phyloP scores from a whole-genome alignment of 2,113 vertebrate species.

The Nematolebias whitei region DNA sequence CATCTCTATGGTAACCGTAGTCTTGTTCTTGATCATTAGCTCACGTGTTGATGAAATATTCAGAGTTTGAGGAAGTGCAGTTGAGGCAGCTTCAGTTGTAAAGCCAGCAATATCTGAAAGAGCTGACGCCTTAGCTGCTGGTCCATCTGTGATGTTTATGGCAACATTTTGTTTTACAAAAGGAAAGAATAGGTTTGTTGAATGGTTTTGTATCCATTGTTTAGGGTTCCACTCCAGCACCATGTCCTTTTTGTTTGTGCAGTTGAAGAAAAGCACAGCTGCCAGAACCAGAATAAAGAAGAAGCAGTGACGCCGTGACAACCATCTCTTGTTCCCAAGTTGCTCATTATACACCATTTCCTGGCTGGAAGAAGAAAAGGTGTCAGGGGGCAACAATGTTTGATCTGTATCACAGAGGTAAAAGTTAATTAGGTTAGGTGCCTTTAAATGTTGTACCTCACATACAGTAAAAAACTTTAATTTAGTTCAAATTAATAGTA shows the following conservation, averaged over 20 bases:
- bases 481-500: too few relatives aligned
- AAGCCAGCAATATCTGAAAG: neutral
- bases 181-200: neutral
- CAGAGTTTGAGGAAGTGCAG: neutral
- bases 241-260: neutral
- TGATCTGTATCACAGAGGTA: too few relatives aligned
- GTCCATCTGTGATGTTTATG: too few relatives aligned
- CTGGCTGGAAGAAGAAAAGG: slow-evolving; percentile 6
- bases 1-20: neutral
- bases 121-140: neutral
- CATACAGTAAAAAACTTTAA: too few relatives aligned
- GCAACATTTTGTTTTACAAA: neutral
- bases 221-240: neutral
- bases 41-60: neutral
- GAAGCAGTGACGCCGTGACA: neutral
- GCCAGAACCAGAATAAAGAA: slow-evolving; percentile 12
- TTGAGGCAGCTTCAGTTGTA: too few relatives aligned
- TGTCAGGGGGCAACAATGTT: neutral
- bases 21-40: accelerated
- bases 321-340: neutral
- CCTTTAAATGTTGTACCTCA: too few relatives aligned
- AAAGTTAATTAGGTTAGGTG: neutral
- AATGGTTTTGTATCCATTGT: neutral
- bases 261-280: neutral
- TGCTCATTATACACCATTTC: neutral